phyloP scores from a whole-genome alignment of 1,140 invertebrate species.

The Cepaea nemoralis region DNA sequence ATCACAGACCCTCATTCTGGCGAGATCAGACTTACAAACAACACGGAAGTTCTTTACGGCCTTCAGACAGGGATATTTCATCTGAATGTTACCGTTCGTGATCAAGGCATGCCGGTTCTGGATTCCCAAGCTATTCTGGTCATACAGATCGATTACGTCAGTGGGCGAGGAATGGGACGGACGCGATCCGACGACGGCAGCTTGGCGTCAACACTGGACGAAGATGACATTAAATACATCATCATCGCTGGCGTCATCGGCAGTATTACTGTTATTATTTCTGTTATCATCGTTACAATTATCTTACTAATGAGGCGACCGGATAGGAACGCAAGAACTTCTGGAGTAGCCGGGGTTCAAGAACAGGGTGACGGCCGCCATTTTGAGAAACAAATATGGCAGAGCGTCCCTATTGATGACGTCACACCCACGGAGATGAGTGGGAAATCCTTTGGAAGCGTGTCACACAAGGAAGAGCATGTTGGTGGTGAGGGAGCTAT shows the following conservation, averaged over 20 bases:
- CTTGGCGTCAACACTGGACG: slow-evolving; percentile 43
- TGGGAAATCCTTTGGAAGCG: slow-evolving; percentile 38
- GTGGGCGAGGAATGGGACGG: background rate
- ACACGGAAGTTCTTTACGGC: slow-evolving; percentile 76
- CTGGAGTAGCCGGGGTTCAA: slow-evolving; percentile 42
- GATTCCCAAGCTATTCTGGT: slow-evolving; percentile 31
- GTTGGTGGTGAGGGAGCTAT: background rate
- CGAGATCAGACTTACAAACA: slow-evolving; percentile 86
- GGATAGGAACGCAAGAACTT: slow-evolving; percentile 38
- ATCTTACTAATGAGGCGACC: slow-evolving; percentile 50
- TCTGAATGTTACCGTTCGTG: slow-evolving; percentile 75
- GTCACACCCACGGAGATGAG: slow-evolving; percentile 37
- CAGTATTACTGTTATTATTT: slow-evolving; percentile 93
- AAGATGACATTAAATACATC: slow-evolving; percentile 67
- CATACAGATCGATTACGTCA: slow-evolving; percentile 37
- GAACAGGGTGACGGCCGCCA: slow-evolving; percentile 49
- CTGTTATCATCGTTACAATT: slow-evolving; percentile 77
- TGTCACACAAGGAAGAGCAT: slow-evolving; percentile 1
- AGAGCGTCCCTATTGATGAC: slow-evolving; percentile 50
- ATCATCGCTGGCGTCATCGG: slow-evolving; percentile 89
- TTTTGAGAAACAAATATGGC: slow-evolving; percentile 51
- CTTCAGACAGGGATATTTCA: slow-evolving; percentile 82
- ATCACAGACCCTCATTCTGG: slow-evolving; percentile 79
- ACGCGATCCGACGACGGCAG: slow-evolving; percentile 19
- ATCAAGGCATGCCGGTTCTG: slow-evolving; percentile 67